Conservation (phyloP, 2,888 invertebrate species). For the Epiblema foenella region DNA sequence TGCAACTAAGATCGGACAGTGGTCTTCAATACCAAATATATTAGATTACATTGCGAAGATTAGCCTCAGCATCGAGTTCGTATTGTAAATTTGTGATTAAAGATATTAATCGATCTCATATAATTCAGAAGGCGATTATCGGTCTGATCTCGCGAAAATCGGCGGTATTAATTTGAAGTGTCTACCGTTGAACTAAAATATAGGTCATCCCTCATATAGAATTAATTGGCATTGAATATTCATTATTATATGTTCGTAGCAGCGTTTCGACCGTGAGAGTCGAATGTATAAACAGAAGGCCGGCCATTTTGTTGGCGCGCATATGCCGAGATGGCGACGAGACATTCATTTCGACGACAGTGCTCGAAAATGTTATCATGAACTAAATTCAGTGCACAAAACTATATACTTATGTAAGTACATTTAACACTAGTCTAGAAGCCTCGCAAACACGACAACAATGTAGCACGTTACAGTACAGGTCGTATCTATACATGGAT, state of each 20-base stretch:
- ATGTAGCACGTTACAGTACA: no score
- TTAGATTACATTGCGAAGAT: conserved; percentile 11
- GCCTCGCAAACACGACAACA: no score
- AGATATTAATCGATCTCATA: conserved; percentile 35
- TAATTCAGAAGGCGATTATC: conserved; percentile 27
- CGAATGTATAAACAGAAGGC: conserved; percentile 50
- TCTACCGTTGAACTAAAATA: conserved; percentile 28
- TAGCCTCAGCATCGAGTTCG: conserved; percentile 24
- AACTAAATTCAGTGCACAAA: no score
- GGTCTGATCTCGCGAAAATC: conserved; percentile 16
- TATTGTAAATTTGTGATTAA: conserved; percentile 37
- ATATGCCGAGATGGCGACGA: conserved; percentile 59
- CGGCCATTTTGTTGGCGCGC: conserved; percentile 60
- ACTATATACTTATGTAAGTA: no score
- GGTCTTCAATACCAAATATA: not conserved
- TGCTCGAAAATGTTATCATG: no score
- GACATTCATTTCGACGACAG: conserved; percentile 65
- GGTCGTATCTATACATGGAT: no score
- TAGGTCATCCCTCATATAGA: conserved; percentile 40
- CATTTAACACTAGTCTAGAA: conserved; percentile 49
- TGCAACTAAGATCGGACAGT: no score
- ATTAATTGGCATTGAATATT: conserved; percentile 43
- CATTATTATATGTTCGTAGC: conserved; percentile 26
- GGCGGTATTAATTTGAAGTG: conserved; percentile 16
- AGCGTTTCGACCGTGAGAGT: conserved; percentile 36